Percentiles rank a stretch among this genome's conserved stretches.
Conservation (phyloP, 2,797 vertebrate species). For the Hydrolagus colliei region DNA sequence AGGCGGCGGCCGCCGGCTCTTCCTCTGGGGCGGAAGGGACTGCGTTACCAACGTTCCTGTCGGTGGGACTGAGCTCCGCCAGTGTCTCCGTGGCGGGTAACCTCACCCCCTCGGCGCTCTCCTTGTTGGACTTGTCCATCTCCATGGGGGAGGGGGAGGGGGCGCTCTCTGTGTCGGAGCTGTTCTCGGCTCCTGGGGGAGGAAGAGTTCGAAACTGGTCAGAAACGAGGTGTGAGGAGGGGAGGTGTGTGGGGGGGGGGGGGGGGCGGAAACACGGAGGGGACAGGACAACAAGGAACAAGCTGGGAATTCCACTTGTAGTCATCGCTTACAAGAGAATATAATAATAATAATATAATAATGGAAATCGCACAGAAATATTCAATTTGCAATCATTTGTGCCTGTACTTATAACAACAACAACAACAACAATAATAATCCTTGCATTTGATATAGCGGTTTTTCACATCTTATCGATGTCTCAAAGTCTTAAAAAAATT, state of each 20-base stretch:
- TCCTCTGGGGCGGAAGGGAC: slow-evolving; percentile 49
- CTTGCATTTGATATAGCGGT: too few species aligned
- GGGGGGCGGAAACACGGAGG: not conserved
- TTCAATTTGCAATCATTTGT: too few species aligned
- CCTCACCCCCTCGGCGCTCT: slow-evolving; percentile 53
- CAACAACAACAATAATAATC: too few species aligned
- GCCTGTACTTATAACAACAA: too few species aligned
- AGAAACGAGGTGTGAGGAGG: too few species aligned
- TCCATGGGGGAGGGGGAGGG: slow-evolving; percentile 90
- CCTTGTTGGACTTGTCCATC: slow-evolving; percentile 69
- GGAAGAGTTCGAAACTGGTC: not conserved
- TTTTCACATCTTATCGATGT: too few species aligned
- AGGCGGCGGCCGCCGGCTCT: slow-evolving; percentile 62
- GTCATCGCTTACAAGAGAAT: not conserved
- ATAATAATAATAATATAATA: too few species aligned
- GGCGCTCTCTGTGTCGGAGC: slow-evolving; percentile 97
- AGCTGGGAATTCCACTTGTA: not conserved
- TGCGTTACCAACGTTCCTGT: slow-evolving; percentile 42
- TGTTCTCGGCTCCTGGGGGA: slow-evolving; percentile 82
- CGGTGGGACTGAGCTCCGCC: slow-evolving; percentile 57
- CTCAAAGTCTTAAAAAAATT: too few species aligned
- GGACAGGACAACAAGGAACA: not conserved
- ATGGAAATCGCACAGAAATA: too few species aligned
- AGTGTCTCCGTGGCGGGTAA: slow-evolving; percentile 41
- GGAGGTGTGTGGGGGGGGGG: not conserved